phyloP scores from a whole-genome alignment of 2,888 invertebrate genomes.

The Diarsia rubi region DNA sequence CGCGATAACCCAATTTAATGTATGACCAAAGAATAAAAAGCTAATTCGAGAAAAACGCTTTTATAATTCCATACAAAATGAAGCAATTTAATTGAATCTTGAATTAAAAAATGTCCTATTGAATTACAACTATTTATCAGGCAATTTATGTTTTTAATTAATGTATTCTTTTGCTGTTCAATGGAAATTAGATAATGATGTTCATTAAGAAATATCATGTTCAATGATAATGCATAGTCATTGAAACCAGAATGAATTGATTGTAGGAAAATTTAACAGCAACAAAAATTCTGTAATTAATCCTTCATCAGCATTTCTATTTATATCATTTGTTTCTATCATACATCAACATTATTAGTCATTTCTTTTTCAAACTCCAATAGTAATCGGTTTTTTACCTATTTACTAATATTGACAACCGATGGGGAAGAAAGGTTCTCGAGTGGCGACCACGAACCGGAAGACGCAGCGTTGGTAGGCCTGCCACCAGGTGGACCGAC shows the following conservation, averaged over 20 bases:
- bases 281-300: neutral
- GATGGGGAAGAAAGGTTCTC: no score
- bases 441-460: no score
- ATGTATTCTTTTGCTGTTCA: neutral
- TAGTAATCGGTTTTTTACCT: no score
- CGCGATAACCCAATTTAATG: conserved; percentile 43
- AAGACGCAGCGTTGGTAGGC: no score
- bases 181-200: neutral
- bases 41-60: conserved; percentile 12
- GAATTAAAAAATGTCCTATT: conserved; percentile 8
- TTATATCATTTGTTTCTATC: no score
- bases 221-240: no score
- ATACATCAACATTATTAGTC: no score
- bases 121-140: conserved; percentile 5
- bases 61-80: conserved; percentile 18
- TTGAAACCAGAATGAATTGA: no score
- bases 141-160: neutral
- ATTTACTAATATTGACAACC: no score
- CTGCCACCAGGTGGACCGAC: no score
- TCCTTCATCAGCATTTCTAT: neutral
- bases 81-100: conserved; percentile 4
- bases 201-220: neutral
- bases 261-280: neutral
- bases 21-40: conserved; percentile 26
- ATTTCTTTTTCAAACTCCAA: no score